Conservation (phyloP, 2,888 invertebrate genomes). For the Stictocephala bisonia region DNA sequence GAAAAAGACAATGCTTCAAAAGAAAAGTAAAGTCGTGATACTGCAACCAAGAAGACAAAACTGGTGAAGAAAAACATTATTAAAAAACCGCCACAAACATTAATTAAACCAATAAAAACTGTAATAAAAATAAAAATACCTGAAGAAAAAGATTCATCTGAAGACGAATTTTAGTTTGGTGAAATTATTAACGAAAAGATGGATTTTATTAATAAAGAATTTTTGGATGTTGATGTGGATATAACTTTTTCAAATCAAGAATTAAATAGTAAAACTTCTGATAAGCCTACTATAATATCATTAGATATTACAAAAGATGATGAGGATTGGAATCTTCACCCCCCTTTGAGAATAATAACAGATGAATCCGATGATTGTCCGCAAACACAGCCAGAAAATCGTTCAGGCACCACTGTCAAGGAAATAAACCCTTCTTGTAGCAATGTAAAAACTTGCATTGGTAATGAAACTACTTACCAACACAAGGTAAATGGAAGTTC, state of each 20-base stretch:
- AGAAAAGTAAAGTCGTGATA: conserved; percentile 13
- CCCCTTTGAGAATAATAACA: conserved; percentile 34
- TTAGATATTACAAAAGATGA: not conserved
- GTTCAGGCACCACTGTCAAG: not conserved
- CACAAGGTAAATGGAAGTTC: not conserved
- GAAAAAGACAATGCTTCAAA: conserved; percentile 27
- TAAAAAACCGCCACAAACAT: not conserved
- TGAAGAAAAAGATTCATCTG: not conserved
- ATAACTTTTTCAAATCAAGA: not conserved
- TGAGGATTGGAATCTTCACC: conserved; percentile 14
- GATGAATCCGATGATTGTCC: conserved; percentile 20
- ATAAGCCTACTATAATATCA: not conserved
- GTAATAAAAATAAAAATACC: not conserved
- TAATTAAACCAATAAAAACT: too few relatives aligned
- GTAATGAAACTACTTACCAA: not conserved
- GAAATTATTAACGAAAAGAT: conserved; percentile 16
- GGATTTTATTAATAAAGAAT: not conserved
- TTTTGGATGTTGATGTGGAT: not conserved
- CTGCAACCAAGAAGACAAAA: conserved; percentile 9
- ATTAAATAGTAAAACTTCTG: not conserved
- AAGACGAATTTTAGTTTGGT: conserved; percentile 22
- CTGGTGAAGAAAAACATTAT: not conserved
- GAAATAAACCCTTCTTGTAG: too few relatives aligned
- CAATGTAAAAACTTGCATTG: not conserved
- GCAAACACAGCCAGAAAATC: not conserved